Percentiles rank a stretch among this genome's conserved stretches.
phyloP scores from a whole-genome alignment of 2,797 vertebrate species.

The Cossypha heuglini region DNA sequence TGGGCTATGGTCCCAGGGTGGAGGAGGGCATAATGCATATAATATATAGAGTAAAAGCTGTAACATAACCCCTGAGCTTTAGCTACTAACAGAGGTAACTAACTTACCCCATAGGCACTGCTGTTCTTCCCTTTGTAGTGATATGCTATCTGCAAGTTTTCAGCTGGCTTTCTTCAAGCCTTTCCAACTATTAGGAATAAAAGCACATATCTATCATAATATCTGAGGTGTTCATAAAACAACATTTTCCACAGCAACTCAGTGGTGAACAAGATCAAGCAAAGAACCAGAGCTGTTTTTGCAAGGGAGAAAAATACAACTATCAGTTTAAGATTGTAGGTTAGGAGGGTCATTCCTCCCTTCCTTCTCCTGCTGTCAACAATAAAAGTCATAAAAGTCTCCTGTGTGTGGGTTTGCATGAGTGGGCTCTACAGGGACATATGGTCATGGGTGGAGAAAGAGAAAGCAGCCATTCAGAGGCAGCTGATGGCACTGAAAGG shows the following conservation, averaged over 20 bases:
- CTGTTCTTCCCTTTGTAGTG: neutral
- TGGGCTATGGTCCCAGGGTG: neutral
- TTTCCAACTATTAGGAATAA: neutral
- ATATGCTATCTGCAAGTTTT: neutral
- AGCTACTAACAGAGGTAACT: neutral
- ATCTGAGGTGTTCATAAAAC: neutral
- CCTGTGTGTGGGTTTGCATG: neutral
- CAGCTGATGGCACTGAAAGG: neutral
- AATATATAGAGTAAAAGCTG: neutral
- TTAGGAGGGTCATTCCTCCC: neutral
- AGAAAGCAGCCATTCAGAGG: rapidly evolving
- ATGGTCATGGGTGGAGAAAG: neutral
- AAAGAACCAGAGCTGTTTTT: neutral
- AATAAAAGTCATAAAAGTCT: neutral
- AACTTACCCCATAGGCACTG: neutral
- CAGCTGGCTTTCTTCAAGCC: neutral
- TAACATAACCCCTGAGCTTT: neutral
- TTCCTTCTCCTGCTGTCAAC: neutral
- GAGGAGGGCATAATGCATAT: neutral
- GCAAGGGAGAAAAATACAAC: neutral
- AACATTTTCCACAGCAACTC: constrained; percentile 1
- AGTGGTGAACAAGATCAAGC: neutral
- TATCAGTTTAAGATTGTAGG: neutral
- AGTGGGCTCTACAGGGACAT: neutral
- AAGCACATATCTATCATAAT: neutral